Percentiles rank a stretch among this genome's conserved stretches.
These are phyloP conservation scores for Aphaenogaster rudis DNA, from an alignment of 1,140 invertebrate genomes.

Conservation along the genomic window DNA sequence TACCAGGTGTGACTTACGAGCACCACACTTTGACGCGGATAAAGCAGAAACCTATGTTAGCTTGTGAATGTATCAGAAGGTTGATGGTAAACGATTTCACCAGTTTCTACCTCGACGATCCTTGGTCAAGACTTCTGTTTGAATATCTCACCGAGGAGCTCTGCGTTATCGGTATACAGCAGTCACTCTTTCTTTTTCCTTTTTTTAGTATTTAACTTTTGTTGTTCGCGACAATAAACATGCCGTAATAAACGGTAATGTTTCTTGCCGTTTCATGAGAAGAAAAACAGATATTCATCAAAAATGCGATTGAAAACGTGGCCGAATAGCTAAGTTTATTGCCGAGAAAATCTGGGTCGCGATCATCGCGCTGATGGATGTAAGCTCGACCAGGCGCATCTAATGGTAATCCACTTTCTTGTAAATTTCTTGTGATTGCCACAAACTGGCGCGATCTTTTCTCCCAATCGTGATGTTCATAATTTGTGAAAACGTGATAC, in stretches of 20 bases:
- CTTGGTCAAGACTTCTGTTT: not conserved
- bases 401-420: constrained; percentile 81
- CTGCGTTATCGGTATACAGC: constrained; percentile 39
- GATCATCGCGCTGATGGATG: constrained; percentile 67
- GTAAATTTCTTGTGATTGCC: constrained; percentile 78
- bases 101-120: constrained; percentile 41
- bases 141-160: constrained; percentile 4
- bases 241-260: not conserved
- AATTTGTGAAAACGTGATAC: constrained; percentile 26
- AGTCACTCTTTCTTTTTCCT: too few relatives aligned
- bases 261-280: not conserved
- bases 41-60: constrained; percentile 43
- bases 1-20: not conserved
- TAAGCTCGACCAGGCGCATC: constrained; percentile 78
- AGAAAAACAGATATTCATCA: not conserved
- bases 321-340: constrained; percentile 26
- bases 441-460: constrained; percentile 55
- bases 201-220: not conserved
- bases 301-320: constrained; percentile 3
- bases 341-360: constrained; percentile 69
- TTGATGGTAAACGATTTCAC: constrained; percentile 41
- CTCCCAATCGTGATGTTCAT: constrained; percentile 59
- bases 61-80: constrained; percentile 20
- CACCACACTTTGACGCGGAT: not conserved
- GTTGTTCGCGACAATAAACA: not conserved